Evolutionary conservation across 2,113 vertebrate species (phyloP), one percentile per base, ranked within the genome.

Genomic region (Carollia perspicillata): DNA sequence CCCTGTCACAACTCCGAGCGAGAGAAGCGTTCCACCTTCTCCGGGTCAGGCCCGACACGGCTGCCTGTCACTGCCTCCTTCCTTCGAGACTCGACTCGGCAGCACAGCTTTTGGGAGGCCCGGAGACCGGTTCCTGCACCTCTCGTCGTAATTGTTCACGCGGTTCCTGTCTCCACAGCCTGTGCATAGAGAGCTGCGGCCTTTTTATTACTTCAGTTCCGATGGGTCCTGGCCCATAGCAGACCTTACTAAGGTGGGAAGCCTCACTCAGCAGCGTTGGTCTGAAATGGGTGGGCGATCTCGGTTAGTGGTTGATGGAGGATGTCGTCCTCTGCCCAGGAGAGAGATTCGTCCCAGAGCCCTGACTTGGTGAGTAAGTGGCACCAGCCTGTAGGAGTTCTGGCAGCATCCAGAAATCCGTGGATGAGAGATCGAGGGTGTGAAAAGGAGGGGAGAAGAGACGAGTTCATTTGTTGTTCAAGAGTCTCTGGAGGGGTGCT

Each of bases 1-100:
- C 6, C 1, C 26, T 22, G 28, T 35, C 37, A 1, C 20, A 26
- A 40, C 17, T 4, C 0, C 1, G 16, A 71, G 9, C 3, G 11
- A 40, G 26, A 16, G 30, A 5, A 23, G 55, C 22, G 14, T 40
- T 74, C 16, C 30, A 1, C 14, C 2, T 10, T 20, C 33, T 42
- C 20, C 33, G 49, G 4, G 37, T 63, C 12, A 3, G 37, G 68
- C 6, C 40, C 37, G 3, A 5, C 16, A 12, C 0, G 3, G 63
- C n/a, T 83, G 49, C 51, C 26, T 20, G 0, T 23, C 42, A 14
- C 2, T 13, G 40, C 35, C 8, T 40, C 17, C 35, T 85, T 23
- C 8, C 9, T 91, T 68, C 72, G 35, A 26, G 66, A 10, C n/a
- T 16, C 47, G 65, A 0, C 71, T 53, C 18, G 23, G 58, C 49